Evolutionary conservation across 2,113 vertebrate genomes (phyloP), one percentile per base, ranked within the genome.

Genomic region (Pelusios castaneus): DNA sequence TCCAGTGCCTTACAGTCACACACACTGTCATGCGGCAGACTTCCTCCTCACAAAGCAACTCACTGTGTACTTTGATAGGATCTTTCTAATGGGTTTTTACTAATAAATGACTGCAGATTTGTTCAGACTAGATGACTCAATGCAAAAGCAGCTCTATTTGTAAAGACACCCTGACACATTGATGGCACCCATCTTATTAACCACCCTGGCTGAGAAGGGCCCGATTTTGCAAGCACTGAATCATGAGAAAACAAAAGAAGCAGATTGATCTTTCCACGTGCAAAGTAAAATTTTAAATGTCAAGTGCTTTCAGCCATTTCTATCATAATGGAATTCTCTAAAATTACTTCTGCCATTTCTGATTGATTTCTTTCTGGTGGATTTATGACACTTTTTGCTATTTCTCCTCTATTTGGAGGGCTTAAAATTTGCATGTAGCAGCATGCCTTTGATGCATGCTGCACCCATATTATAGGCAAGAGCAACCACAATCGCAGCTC

Each of bases 201-300:
- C 49, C 24, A 13, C 63, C 43, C 63, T 85, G 22, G 29, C 79
- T 87, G 38, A 75, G 38, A 87, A 90, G 9, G 9, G 7, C 85
- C 87, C 94, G 85, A 70, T 90, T 95, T 91, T 90, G 38, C 67
- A 89, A 70, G 79, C n/a, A 78, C 0, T 3, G 91, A 93, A 73
- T 75, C 31, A 80, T 84, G 67, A 84, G 88, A 93, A 91, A 60
- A 27, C 75, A 97, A 94, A 91, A 82, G 89, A 80, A 25, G 10
- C 89, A 89, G 76, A 95, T 94, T 86, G 79, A 83, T 84, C 38
- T 94, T 94, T 90, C 79, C 27, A 49, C 67, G 63, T 82, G 94
- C 87, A 94, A 94, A 84, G 77, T 82, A 77, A 86, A 95, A 89
- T 82, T 97, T 96, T 89, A 94, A 95, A 95, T 91, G 96, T 96